Percentiles rank a stretch among this genome's conserved stretches.
Evolutionary conservation across 2,797 vertebrate genomes (phyloP).

Genomic region (Tenualosa thibaudeaui): DNA sequence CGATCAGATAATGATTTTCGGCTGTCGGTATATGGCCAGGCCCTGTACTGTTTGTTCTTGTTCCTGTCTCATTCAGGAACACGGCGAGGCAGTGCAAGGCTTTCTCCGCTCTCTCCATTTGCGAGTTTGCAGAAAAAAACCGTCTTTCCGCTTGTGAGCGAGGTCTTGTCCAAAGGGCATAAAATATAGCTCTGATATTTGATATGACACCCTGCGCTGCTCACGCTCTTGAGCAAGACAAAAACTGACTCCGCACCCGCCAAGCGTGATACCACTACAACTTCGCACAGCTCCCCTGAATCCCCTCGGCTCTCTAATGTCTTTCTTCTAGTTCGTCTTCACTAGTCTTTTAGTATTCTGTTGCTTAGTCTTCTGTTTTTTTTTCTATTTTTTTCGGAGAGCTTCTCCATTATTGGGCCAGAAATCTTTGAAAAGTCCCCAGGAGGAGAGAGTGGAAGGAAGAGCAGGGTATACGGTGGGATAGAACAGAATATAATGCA

Average conservation of each 20-base stretch:
- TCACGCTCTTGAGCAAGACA: not conserved
- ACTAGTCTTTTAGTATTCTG: not conserved
- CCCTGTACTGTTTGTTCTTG: not conserved
- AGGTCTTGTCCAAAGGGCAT: not conserved
- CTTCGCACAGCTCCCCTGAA: not conserved
- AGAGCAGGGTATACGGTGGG: not conserved
- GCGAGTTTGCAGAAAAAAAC: not conserved
- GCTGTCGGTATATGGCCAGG: not conserved
- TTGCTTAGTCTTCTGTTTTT: not conserved
- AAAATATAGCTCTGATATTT: conserved; percentile 10
- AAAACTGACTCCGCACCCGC: not conserved
- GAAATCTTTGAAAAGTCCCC: conserved; percentile 47
- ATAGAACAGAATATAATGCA: not conserved
- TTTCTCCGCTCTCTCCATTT: not conserved
- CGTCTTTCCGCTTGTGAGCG: not conserved
- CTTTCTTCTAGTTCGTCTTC: not conserved
- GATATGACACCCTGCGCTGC: conserved; percentile 6
- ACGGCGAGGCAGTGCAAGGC: not conserved
- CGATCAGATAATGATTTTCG: not conserved
- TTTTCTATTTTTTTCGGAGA: not conserved
- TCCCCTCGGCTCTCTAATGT: not conserved
- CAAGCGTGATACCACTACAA: not conserved
- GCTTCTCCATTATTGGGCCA: conserved; percentile 37
- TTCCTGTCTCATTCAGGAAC: not conserved
- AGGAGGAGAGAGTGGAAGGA: conserved; percentile 19